These are phyloP conservation scores for Pyrgus malvae DNA, from an alignment of 2,888 invertebrate genomes.

Conservation along the genomic window DNA sequence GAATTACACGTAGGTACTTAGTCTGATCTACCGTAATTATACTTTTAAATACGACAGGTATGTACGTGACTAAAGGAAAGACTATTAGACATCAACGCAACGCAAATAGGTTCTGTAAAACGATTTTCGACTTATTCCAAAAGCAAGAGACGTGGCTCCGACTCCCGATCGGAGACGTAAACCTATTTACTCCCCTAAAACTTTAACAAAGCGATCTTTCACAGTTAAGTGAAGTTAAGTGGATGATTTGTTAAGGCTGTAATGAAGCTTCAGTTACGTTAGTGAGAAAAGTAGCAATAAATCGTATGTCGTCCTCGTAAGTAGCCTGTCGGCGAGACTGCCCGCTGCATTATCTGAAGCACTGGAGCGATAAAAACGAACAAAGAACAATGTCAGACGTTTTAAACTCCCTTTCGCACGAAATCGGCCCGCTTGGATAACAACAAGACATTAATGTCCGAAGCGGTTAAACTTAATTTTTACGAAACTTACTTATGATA, in stretches of 20 bases:
- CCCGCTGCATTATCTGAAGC: slow-evolving; percentile 71
- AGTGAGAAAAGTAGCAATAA: slow-evolving; percentile 75
- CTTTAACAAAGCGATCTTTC: slow-evolving; percentile 44
- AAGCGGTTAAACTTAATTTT: not conserved
- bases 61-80: slow-evolving; percentile 19
- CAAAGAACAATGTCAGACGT: slow-evolving; percentile 77
- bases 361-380: slow-evolving; percentile 77
- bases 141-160: slow-evolving; percentile 29
- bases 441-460: slow-evolving; percentile 67
- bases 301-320: slow-evolving; percentile 45
- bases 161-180: slow-evolving; percentile 3
- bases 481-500: slow-evolving; percentile 10
- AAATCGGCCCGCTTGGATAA: slow-evolving; percentile 64
- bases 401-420: slow-evolving; percentile 73
- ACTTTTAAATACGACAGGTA: slow-evolving; percentile 13
- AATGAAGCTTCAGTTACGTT: slow-evolving; percentile 59
- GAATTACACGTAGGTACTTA: not conserved
- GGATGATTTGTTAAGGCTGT: slow-evolving; percentile 54
- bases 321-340: slow-evolving; percentile 40
- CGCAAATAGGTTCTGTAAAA: slow-evolving; percentile 27
- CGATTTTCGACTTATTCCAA: slow-evolving; percentile 35
- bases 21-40: no score
- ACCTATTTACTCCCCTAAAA: slow-evolving; percentile 34
- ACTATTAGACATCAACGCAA: slow-evolving; percentile 37
- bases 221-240: slow-evolving; percentile 58